These are phyloP conservation scores for Lissonota sp. DNA, from an alignment of 2,888 invertebrate genomes.

Conservation along the genomic window DNA sequence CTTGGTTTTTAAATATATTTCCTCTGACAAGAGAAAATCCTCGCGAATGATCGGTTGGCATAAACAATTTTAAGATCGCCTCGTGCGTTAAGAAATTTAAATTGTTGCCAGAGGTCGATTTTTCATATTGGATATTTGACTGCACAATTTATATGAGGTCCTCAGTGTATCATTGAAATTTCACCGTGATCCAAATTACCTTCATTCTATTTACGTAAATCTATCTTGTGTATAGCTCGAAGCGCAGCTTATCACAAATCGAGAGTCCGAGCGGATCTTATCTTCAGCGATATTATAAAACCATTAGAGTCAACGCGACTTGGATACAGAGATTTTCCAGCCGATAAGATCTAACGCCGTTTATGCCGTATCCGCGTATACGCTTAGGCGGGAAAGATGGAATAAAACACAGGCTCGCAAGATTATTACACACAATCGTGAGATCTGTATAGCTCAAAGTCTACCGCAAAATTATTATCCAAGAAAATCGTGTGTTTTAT, in stretches of 20 bases:
- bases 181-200: too few relatives aligned
- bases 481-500: conserved; percentile 41
- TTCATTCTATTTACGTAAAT: too few relatives aligned
- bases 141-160: too few relatives aligned
- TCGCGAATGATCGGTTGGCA: too few relatives aligned
- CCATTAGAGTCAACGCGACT: conserved; percentile 67
- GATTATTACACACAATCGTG: conserved; percentile 31
- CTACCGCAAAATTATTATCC: conserved; percentile 39
- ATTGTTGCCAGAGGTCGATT: too few relatives aligned
- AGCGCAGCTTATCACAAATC: conserved; percentile 64
- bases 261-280: conserved; percentile 67
- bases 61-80: too few relatives aligned
- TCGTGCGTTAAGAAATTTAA: too few relatives aligned
- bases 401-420: conserved; percentile 51
- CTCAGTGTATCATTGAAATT: too few relatives aligned
- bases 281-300: conserved; percentile 71
- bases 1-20: too few relatives aligned
- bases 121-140: too few relatives aligned
- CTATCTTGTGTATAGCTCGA: conserved; percentile 9
- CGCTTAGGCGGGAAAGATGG: conserved; percentile 14
- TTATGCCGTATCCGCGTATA: conserved; percentile 15
- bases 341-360: conserved; percentile 67
- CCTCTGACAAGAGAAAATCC: too few relatives aligned
- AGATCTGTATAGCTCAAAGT: conserved; percentile 14
- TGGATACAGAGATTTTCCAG: conserved; percentile 65